A percentile compares a stretch with the other conserved stretches of the same genome.
These are phyloP conservation scores for Palythoa caribaeorum DNA, from an alignment of 92 coral and sea anemone species.

Conservation along the genomic window DNA sequence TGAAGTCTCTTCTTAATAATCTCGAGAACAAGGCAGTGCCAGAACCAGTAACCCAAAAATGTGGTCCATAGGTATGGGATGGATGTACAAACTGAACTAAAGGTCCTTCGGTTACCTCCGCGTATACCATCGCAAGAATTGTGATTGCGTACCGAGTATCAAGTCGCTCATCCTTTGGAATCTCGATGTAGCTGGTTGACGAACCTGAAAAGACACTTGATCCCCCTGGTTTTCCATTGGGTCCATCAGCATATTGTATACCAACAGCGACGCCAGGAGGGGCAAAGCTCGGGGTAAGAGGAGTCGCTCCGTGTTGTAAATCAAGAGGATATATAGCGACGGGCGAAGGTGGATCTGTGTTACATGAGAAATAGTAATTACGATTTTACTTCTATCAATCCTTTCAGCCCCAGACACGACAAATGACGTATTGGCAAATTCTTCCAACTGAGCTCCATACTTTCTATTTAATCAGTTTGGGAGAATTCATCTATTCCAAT, in stretches of 20 bases:
- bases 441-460: too few species aligned
- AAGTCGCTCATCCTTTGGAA: background rate
- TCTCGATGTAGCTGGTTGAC: conserved; percentile 15
- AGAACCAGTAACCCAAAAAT: background rate
- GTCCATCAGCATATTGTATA: background rate
- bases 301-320: background rate
- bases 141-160: conserved; percentile 39
- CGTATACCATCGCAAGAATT: conserved; percentile 28
- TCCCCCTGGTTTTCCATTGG: conserved; percentile 16
- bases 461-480: too few species aligned
- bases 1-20: background rate
- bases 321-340: conserved; percentile 36
- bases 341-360: conserved; percentile 13
- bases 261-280: conserved; percentile 29
- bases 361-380: background rate
- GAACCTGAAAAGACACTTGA: conserved; percentile 12
- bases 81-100: background rate
- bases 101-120: background rate
- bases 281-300: conserved; percentile 27
- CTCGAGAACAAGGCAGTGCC: background rate
- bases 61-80: background rate
- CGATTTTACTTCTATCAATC: background rate
- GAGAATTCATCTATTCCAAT: too few species aligned
- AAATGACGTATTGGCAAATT: too few species aligned
- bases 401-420: too few species aligned